Base-by-base conservation (phyloP, 2,113 vertebrate genomes). In the Pomatostomus ruficeps region DNA sequence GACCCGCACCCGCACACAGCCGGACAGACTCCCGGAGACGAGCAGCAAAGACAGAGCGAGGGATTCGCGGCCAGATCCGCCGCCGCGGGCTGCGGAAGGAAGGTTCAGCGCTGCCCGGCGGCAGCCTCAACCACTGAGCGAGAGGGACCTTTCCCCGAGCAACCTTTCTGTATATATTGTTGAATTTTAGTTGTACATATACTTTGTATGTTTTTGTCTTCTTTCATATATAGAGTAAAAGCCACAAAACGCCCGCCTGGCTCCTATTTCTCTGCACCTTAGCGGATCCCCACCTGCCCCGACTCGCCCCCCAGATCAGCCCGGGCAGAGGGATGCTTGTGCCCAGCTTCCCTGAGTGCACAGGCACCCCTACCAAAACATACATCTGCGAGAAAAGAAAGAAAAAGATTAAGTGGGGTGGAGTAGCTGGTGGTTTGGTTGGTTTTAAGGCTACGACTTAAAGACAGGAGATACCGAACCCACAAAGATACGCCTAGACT, bases 151-250 rank as follows among this genome's bases (percentile, higher is more conserved):
- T 97, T 96, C 94, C 97, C 97, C 85, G 84, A 98, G 98, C 98
- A 98, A 98, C 97, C 98, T 98, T 98, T 99, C 98, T 99, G 99
- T 99, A 99, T 99, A 99, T 99, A 98, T 98, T 99, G 98, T 98
- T 98, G 98, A 98, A 99, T 98, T 99, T 99, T 98, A 99, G 99
- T 98, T 99, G 99, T 99, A 99, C 91, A 98, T 98, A 99, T 98
- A 99, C 98, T 99, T 99, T 99, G 99, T 99, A 99, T 99, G 99
- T 98, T 98, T 98, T 99, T 98, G 98, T 98, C 99, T 98, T 98
- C 98, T 98, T 98, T 98, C 98, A 98, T 99, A 99, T 99, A 99
- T 98, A 98, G 99, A 99, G 99, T 99, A 99, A 99, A 99, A 98
- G 98, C 98, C 97, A 98, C 97, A 98, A 98, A 98, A 98, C 35